Evolutionary conservation across 2,888 invertebrate genomes (phyloP), one percentile per base, ranked within the genome.

Genomic region (Clanis bilineata): DNA sequence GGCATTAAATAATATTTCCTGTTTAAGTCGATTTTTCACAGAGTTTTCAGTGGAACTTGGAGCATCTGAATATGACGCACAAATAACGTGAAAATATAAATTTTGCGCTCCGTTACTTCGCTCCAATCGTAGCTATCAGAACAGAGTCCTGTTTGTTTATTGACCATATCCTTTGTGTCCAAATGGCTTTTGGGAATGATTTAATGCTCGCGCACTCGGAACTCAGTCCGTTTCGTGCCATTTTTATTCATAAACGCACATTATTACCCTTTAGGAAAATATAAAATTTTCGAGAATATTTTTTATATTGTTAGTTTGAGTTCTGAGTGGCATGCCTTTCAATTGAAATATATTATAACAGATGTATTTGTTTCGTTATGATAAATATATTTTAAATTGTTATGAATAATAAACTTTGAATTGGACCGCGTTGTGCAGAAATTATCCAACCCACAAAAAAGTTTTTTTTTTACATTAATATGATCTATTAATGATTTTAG

Each of bases 111-210:
- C 79, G 81, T 80, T 79, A 82, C 80, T 76, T 72, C 64, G 64
- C 73, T 74, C 72, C 73, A 71, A 80, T 78, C 77, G 74, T 71
- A 66, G 77, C 76, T 83, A 79, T 83, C 79, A 82, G 75, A 73
- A 73, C 67, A 70, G 74, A 82, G 72, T 80, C 73, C 74, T 83
- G 81, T 86, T 85, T 86, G 85, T 86, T 87, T 88, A 87, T 88
- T 87, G 86, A 83, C 81, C 83, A 84, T 81, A 86, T 84, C 82
- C 84, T 87, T 86, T 86, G 80, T 86, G 80, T 82, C 77, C 75
- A 79, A 85, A 86, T 82, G 83, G 82, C 80, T 83, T 85, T 83
- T 74, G 71, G 74, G 71, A 71, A 84, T 85, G 88, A 88, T 88
- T 86, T 86, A 87, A 81, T 75, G 76, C 70, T 64, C 70, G 73